A percentile compares a stretch with the other conserved stretches of the same genome.
phyloP scores from a whole-genome alignment of 2,888 invertebrate species.

The Scrobipalpa atriplicella region DNA sequence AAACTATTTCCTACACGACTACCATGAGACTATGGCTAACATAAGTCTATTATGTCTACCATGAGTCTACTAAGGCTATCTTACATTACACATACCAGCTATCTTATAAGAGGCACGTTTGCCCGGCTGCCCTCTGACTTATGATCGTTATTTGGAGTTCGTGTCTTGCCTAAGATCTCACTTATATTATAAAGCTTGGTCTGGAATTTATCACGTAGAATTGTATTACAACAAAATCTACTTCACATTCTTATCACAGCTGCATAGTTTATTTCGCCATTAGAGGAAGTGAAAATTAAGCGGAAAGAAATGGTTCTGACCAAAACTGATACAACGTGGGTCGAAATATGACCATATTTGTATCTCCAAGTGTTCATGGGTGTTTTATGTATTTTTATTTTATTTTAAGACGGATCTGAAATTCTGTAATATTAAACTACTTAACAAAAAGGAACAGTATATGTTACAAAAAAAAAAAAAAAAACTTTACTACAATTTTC shows the following conservation, averaged over 20 bases:
- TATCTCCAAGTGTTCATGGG: too few relatives aligned
- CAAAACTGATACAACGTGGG: too few relatives aligned
- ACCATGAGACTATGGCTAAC: conserved; percentile 1
- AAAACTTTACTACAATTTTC: too few relatives aligned
- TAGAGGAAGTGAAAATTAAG: too few relatives aligned
- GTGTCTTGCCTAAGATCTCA: conserved; percentile 7
- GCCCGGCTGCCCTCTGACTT: conserved; percentile 19
- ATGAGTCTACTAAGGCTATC: not conserved
- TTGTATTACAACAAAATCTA: not conserved
- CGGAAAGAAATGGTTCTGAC: too few relatives aligned
- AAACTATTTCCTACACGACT: conserved; percentile 14
- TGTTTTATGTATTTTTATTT: too few relatives aligned
- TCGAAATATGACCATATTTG: too few relatives aligned
- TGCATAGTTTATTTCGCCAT: too few relatives aligned
- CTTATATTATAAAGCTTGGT: not conserved
- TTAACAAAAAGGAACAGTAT: too few relatives aligned
- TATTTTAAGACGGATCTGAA: too few relatives aligned
- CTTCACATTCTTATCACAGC: not conserved
- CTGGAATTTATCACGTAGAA: not conserved
- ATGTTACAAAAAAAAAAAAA: too few relatives aligned
- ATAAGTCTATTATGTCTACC: not conserved
- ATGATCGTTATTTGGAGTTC: conserved; percentile 24
- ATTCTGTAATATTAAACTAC: too few relatives aligned
- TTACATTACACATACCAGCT: not conserved
- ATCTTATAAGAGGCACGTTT: conserved; percentile 26